These are phyloP conservation scores for Eupithecia dodoneata DNA, from an alignment of 2,888 invertebrate species.

Conservation along the genomic window DNA sequence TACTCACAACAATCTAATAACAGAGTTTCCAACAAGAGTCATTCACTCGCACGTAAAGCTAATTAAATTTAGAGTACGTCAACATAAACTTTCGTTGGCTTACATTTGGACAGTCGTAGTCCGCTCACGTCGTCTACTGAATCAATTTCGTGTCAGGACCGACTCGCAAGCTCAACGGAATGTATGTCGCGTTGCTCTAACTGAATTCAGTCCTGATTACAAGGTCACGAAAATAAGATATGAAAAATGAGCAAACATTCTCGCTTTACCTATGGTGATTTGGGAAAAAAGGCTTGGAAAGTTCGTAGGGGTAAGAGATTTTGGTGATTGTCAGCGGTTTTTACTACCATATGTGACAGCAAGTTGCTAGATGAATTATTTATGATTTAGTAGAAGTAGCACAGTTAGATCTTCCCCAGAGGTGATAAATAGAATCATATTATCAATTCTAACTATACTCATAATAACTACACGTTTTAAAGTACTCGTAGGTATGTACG, in stretches of 20 bases:
- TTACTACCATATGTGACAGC: background rate
- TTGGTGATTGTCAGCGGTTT: background rate
- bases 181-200: conserved; percentile 53
- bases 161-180: conserved; percentile 59
- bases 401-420: background rate
- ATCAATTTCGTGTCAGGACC: conserved; percentile 79
- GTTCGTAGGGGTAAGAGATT: background rate
- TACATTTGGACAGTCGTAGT: conserved; percentile 76
- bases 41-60: conserved; percentile 46
- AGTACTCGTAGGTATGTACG: too few relatives aligned
- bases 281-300: background rate
- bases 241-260: conserved; percentile 24
- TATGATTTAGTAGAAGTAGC: background rate
- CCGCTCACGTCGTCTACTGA: conserved; percentile 77
- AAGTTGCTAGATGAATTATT: background rate
- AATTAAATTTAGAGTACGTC: conserved; percentile 72
- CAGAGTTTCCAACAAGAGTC: conserved; percentile 26
- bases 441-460: too few relatives aligned
- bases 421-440: too few relatives aligned
- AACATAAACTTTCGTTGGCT: conserved; percentile 73
- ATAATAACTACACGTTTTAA: too few relatives aligned
- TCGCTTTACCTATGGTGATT: conserved; percentile 21
- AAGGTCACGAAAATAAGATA: conserved; percentile 31
- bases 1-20: conserved; percentile 17
- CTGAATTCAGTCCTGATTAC: conserved; percentile 49